Conservation (phyloP, 1,140 invertebrate species). For the Zaprionus camerounensis region DNA sequence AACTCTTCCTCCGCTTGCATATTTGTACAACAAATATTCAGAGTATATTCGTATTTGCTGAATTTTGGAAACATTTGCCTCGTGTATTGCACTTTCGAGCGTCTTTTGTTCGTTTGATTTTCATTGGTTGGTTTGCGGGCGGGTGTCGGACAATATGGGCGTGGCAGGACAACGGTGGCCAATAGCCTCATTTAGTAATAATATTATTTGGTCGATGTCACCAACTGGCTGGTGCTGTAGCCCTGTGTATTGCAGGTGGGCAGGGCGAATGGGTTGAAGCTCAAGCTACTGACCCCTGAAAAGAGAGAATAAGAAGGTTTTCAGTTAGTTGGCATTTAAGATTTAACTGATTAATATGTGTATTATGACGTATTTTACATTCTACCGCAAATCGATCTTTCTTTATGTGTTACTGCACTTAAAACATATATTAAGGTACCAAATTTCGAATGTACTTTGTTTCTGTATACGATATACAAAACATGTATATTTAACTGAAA, state of each 20-base stretch:
- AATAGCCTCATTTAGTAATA: conserved; percentile 81
- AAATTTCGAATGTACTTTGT: no score
- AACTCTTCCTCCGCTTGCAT: conserved; percentile 11
- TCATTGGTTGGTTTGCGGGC: conserved; percentile 28
- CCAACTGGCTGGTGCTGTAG: conserved; percentile 92
- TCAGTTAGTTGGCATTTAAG: not conserved
- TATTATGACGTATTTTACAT: not conserved
- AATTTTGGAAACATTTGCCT: conserved; percentile 58
- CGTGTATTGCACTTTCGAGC: conserved; percentile 76
- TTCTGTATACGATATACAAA: no score
- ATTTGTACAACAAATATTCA: conserved; percentile 52
- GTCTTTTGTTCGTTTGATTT: conserved; percentile 49
- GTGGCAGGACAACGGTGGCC: conserved; percentile 43
- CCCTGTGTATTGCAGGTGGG: conserved; percentile 94
- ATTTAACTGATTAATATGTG: not conserved
- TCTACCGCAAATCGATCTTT: no score
- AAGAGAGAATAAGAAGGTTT: conserved; percentile 20
- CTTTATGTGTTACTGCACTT: no score
- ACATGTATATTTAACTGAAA: no score
- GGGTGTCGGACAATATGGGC: conserved; percentile 21
- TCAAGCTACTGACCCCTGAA: conserved; percentile 90
- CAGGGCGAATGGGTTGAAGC: conserved; percentile 95
- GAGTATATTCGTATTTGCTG: conserved; percentile 27
- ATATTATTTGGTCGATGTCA: conserved; percentile 92
- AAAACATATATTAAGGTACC: no score